These are phyloP conservation scores for Natator depressus DNA, from an alignment of 2,113 vertebrate species.

Conservation along the genomic window DNA sequence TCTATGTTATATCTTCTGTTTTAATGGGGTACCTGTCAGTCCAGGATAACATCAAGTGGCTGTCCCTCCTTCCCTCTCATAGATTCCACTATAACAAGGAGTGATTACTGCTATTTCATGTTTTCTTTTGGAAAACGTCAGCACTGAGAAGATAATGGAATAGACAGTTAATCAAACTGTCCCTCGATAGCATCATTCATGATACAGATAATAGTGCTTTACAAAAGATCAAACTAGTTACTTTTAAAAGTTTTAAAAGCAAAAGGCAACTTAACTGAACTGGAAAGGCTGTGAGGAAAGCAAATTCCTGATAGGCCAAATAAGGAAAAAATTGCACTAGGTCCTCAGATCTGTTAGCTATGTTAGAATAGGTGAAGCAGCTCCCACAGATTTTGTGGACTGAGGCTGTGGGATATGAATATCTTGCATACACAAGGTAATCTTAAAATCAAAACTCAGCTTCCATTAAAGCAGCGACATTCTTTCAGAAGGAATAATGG, in stretches of 20 bases:
- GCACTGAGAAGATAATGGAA: background rate
- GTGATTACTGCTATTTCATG: background rate
- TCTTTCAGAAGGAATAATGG: background rate
- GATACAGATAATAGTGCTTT: background rate
- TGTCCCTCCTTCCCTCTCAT: background rate
- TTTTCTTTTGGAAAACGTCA: background rate
- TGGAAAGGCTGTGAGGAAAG: background rate
- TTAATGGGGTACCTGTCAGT: background rate
- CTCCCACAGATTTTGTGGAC: background rate
- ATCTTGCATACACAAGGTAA: background rate
- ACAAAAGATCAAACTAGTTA: background rate
- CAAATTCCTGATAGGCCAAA: background rate
- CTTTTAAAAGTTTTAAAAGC: background rate
- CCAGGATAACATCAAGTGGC: background rate
- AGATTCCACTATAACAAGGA: background rate
- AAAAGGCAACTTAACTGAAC: background rate
- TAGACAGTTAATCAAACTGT: background rate
- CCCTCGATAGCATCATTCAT: background rate
- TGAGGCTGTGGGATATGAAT: fast-evolving
- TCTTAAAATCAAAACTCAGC: background rate
- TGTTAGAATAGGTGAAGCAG: background rate
- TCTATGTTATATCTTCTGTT: background rate
- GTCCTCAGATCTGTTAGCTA: background rate
- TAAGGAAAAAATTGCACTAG: background rate
- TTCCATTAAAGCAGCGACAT: background rate